Evolutionary conservation across 2,113 vertebrate genomes (phyloP), one percentile per base, ranked within the genome.

Genomic region (Paralichthys olivaceus): DNA sequence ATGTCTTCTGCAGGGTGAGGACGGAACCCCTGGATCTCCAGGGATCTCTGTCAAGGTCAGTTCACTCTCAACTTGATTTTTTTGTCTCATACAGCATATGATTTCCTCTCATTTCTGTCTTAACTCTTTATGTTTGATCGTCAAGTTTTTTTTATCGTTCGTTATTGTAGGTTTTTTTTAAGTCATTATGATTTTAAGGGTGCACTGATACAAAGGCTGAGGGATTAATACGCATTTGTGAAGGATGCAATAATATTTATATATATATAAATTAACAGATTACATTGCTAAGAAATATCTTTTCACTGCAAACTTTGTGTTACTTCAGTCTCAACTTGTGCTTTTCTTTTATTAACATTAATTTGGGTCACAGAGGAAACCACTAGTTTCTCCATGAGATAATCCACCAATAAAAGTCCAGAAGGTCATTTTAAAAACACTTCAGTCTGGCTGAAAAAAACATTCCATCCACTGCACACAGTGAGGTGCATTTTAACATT

Each of bases 11-110:
- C 12, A 95, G 95, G 95, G 95, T 74, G 91, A 91, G 49, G 89
- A 91, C 43, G 95, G 95, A 26, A 67, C 61, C 25, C 55, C 23
- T 1, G 95, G 95, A 53, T 51, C 75, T 58, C 90, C 93, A 60
- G 95, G 94, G 12, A 34, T 80, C 37, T 84, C 91, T 81, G 89
- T 88, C 69, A 95, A 95, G 92, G 95, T 95, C 26, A 29, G 54
- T 15, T 57, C 7, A 73, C 17, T 55, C 43, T 47, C 14, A 47
- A 7, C 43, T 1, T 34, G 6, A 7, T 25, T 73, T 47, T 66
- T 15, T 29, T 13, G 11, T 61, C 0, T 45, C 23, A 15, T 11
- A 11, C 20, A 57, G 1, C 0, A 2, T 19, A 51, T 22, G 0
- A 12, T 8, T n/a, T 23, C 17, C 22, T 55, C 20, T 7, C 19